Evolutionary conservation across 1,140 invertebrate species (phyloP).

Genomic region (Heliconius hewitsoni): DNA sequence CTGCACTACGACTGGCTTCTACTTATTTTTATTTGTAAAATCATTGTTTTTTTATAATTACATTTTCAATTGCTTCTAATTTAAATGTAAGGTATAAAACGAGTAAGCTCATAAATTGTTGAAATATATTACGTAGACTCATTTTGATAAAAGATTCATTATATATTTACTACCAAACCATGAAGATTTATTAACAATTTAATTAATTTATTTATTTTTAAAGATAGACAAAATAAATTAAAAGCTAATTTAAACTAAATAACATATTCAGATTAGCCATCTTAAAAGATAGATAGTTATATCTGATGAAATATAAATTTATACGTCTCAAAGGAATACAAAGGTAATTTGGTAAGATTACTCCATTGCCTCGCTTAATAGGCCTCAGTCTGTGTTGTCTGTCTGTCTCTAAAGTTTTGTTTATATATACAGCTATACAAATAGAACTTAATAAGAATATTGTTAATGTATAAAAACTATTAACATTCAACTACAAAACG

Average conservation of each 20-base stretch:
- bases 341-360: slow-evolving; percentile 18
- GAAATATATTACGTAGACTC: no score
- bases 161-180: no score
- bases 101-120: no score
- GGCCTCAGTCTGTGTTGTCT: slow-evolving; percentile 21
- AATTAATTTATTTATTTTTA: not conserved
- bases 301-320: slow-evolving; percentile 34
- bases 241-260: slow-evolving; percentile 13
- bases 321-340: slow-evolving; percentile 32
- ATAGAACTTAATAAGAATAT: slow-evolving; percentile 24
- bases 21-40: no score
- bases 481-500: no score
- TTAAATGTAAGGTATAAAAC: no score
- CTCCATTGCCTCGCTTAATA: slow-evolving; percentile 19
- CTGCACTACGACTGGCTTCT: no score
- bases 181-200: no score
- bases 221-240: not conserved
- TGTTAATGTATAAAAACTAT: not conserved
- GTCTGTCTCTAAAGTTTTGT: slow-evolving; percentile 39
- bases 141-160: no score
- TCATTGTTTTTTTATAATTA: not conserved
- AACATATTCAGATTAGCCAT: slow-evolving; percentile 9
- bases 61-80: not conserved
- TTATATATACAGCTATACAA: slow-evolving; percentile 30
- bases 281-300: slow-evolving; percentile 10